Base-by-base conservation (phyloP, 2,113 vertebrate species). In the Bombycilla garrulus region DNA sequence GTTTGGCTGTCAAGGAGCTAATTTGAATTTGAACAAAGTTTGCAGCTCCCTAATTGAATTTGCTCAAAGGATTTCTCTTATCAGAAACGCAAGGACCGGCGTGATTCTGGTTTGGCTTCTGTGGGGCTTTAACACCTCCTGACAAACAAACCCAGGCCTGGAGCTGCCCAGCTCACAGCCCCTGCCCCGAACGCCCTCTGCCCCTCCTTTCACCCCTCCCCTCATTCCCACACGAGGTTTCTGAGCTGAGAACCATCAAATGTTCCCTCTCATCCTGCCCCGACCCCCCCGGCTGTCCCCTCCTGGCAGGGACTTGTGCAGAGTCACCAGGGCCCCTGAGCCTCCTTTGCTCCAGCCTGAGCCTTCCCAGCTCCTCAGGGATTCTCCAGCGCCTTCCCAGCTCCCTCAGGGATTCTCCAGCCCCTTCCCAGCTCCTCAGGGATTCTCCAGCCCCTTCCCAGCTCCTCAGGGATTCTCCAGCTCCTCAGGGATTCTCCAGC, bases 31-130 rank as follows among this genome's bases (percentile, higher is more conserved):
- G 22, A 45, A 50, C 84, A 58, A 84, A 86, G 73, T 90, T 65
- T 74, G 69, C 53, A 60, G 78, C 86, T 90, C 48, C 64, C 44
- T 94, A 84, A 93, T 93, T 93, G 88, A 92, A 88, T 84, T 73
- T 87, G 70, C 81, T 77, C 21, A 23, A 35, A 89, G 81, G 85
- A 19, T 79, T 94, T 45, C 61, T 93, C 61, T 66, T 70, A 62
- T 71, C 81, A 42, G 64, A 10, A 72, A 8, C 35, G 10, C 9
- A 17, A 57, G 17, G 25, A 36, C 8, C 1, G 5, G 22, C 5
- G 2, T 85, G 69, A 78, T 18, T 53, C 42, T 65, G 61, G 2
- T 38, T 31, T 76, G 87, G 42, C 51, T 85, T 67, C 19, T 53
- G 40, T 22, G 51, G 22, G 78, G 42, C 21, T 67, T 47, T 14